Base-by-base conservation (phyloP, 2,113 vertebrate genomes). In the Ciconia boyciana region DNA sequence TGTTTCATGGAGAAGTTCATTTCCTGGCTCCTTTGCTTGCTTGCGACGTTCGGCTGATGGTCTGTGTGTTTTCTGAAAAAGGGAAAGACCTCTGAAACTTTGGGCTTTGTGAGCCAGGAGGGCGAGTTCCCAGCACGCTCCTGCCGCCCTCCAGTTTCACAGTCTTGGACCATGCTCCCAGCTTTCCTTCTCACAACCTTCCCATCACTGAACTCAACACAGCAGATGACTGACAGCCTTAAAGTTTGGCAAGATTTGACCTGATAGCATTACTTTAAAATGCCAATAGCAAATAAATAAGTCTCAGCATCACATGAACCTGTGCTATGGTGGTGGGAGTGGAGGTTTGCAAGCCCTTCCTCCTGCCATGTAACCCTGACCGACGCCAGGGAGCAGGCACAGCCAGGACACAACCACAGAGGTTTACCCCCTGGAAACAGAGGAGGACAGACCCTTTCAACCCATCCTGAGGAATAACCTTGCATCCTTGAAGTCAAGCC, bases 1-100 rank as follows among this genome's bases (percentile, higher is more conserved):
- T 94, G 83, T 94, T 97, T 96, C 69, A 49, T 57, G 81, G 39
- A 89, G 60, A 95, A 89, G 84, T 96, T 95, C 15, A 88, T 94
- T 95, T 97, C 87, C 94, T 90, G 84, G 74, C 54, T 94, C 66
- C 70, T 72, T 72, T 48, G n/a, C 74, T 77, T 1, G 0, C 64
- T 70, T 3, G 3, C 3, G 0, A 81, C 0, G 0, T 62, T 89
- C 1, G 1, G 44, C 74, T 95, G 78, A 82, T 3, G 0, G 71
- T 77, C 84, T 95, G 91, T 11, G 29, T 39, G 66, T 77, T 91
- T 81, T 87, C 58, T 48, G 81, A 78, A 72, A 92, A 89, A 82
- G 1, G 3, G 34, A 58, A 64, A 78, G 41, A n/a, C 31, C 90
- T 90, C 29, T 18, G 46, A 80, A 80, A 65, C 24, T 70, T 46